These are phyloP conservation scores for Heliconius aoede DNA, from an alignment of 2,888 invertebrate species.

Conservation along the genomic window DNA sequence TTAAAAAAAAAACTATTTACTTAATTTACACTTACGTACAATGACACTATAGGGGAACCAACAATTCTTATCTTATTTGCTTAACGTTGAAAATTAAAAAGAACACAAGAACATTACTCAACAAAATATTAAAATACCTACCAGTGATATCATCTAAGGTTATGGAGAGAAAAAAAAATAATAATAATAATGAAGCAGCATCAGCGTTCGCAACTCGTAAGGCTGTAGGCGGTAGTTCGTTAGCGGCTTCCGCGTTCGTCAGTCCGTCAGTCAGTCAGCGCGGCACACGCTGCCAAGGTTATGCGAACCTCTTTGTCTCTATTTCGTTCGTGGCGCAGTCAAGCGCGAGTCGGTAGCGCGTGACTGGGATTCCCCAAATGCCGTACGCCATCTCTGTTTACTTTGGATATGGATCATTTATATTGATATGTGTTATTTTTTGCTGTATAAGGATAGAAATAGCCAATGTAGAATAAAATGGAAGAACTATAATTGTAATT, in stretches of 20 bases:
- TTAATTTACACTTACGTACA: too few species aligned
- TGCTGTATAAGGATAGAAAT: background rate
- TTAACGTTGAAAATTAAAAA: background rate
- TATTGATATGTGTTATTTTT: background rate
- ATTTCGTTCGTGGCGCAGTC: conserved; percentile 58
- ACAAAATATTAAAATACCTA: conserved; percentile 34
- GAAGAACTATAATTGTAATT: background rate
- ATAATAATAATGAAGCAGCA: conserved; percentile 42
- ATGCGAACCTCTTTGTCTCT: conserved; percentile 80
- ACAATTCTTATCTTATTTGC: background rate
- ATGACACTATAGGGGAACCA: background rate
- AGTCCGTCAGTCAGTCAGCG: conserved; percentile 60
- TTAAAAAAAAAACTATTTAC: background rate
- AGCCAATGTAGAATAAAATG: too few species aligned
- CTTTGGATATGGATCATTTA: background rate
- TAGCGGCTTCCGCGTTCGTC: conserved; percentile 63
- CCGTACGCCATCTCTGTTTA: conserved; percentile 9
- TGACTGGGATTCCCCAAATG: conserved; percentile 37
- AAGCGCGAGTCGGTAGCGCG: conserved; percentile 47
- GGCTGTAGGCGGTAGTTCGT: conserved; percentile 75
- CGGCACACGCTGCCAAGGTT: conserved; percentile 75
- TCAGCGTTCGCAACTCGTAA: conserved; percentile 48
- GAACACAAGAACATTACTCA: background rate
- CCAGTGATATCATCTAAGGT: conserved; percentile 40
- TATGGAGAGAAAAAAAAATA: conserved; percentile 48